Evolutionary conservation across 2,113 vertebrate genomes (phyloP), one percentile per base, ranked within the genome.

Genomic region (Urocynchramus pylzowi): DNA sequence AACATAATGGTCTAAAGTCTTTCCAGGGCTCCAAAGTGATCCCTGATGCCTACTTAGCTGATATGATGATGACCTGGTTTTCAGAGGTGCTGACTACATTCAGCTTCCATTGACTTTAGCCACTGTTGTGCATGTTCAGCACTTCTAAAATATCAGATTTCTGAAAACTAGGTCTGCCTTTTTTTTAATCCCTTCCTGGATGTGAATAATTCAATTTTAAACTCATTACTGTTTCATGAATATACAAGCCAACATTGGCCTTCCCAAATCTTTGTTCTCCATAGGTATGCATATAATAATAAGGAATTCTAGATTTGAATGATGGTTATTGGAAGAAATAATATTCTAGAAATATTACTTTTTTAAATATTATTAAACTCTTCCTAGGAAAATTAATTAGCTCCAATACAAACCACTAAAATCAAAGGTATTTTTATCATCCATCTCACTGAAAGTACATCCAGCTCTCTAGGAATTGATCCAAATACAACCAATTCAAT

Each of bases 401-500:
- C 59, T 76, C 13, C 17, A 73, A 79, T 74, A 76, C 10, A 87
- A 60, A 44, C 8, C 74, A 82, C 21, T 80, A 65, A 85, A 91
- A 79, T 93, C 70, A 93, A 82, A 84, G 33, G 19, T 74, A 93
- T 78, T 92, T 94, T 89, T 91, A 44, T 35, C 59, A 63, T 83
- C 61, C 82, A 1, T 87, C 68, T 94, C 68, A 67, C n/a, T 70
- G 57, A 87, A 78, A 92, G 44, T 82, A 85, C 26, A 87, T 68
- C 24, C 57, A 94, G 1, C 28, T 67, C 84, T 79, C 71, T 26
- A 90, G 54, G 60, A 89, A 91, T 28, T 74, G 79, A 85, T 91
- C 75, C 50, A 94, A 85, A 91, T 57, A 88, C 23, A 80, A 52
- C 45, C 59, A 87, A 93, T 50, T 91, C 82, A 97, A 83, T 84